Percentiles rank a stretch among this genome's conserved stretches.
Conservation (phyloP, 2,888 invertebrate species). For the Malacosoma neustria region DNA sequence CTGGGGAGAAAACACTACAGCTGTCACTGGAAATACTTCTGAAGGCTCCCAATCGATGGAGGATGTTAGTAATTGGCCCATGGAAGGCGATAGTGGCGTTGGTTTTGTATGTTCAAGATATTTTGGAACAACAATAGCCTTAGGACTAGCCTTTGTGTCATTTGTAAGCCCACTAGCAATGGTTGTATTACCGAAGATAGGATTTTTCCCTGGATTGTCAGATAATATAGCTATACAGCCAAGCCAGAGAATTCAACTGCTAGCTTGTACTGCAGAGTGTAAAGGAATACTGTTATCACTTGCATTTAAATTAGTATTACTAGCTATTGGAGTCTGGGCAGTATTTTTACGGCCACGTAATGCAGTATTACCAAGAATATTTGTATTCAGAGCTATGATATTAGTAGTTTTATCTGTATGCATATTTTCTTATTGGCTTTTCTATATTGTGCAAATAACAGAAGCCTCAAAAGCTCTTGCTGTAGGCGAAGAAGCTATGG, state of each 20-base stretch:
- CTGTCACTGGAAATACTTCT: conserved; percentile 96
- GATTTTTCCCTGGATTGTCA: conserved; percentile 84
- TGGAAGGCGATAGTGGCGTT: conserved; percentile 81
- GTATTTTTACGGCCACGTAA: conserved; percentile 89
- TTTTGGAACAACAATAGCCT: conserved; percentile 86
- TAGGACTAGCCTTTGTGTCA: conserved; percentile 86
- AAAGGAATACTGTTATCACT: conserved; percentile 94
- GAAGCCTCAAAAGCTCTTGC: conserved; percentile 87
- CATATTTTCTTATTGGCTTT: conserved; percentile 98
- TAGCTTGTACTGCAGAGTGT: conserved; percentile 94
- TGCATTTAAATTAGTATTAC: conserved; percentile 91
- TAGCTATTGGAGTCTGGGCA: conserved; percentile 94
- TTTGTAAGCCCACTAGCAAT: conserved; percentile 95
- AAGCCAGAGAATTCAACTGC: conserved; percentile 77
- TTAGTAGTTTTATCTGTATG: conserved; percentile 91
- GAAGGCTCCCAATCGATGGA: conserved; percentile 96
- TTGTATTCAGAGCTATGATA: conserved; percentile 92
- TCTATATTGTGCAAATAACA: conserved; percentile 94
- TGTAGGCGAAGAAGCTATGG: conserved; percentile 85
- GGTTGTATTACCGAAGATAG: conserved; percentile 94
- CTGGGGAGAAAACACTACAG: conserved; percentile 99
- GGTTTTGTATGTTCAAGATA: conserved; percentile 87
- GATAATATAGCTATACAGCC: conserved; percentile 82
- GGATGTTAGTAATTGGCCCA: conserved; percentile 90
- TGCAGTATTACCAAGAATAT: conserved; percentile 93